A percentile compares a stretch with the other conserved stretches of the same genome.
These are phyloP conservation scores for Neria commutata DNA, from an alignment of 2,888 invertebrate species.

Conservation along the genomic window DNA sequence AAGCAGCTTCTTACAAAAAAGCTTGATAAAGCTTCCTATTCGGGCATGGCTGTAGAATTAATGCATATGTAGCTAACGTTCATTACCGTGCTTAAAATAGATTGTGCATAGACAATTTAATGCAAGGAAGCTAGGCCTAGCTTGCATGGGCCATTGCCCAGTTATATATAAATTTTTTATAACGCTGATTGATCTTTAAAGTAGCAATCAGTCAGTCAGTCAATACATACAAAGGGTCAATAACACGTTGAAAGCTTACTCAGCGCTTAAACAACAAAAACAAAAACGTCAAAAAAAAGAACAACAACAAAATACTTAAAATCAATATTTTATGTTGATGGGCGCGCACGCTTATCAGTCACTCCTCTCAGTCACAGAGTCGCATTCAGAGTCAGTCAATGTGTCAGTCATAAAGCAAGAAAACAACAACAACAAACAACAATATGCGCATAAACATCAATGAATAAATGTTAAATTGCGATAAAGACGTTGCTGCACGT, in stretches of 20 bases:
- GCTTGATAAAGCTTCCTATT: too few species aligned
- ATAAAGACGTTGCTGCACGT: neutral
- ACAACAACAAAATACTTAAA: neutral
- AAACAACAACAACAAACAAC: neutral
- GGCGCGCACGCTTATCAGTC: constrained; percentile 3
- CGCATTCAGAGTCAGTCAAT: constrained; percentile 41
- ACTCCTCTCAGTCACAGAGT: constrained; percentile 25
- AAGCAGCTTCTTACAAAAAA: too few species aligned
- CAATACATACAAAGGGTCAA: neutral
- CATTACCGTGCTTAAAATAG: too few species aligned
- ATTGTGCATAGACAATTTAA: too few species aligned
- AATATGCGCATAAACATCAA: neutral
- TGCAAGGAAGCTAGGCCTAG: neutral
- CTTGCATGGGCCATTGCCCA: neutral
- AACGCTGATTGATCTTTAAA: constrained; percentile 5
- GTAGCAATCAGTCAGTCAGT: constrained; percentile 8
- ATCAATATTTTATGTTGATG: too few species aligned
- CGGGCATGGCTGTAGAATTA: too few species aligned
- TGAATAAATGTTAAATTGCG: neutral
- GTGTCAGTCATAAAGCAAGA: constrained; percentile 47
- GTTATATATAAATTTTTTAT: neutral
- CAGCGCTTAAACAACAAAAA: too few species aligned
- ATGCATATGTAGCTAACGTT: too few species aligned
- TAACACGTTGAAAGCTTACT: too few species aligned
- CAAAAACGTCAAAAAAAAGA: neutral